Evolutionary conservation across 53 echinoderm and acorn worm species (phyloP).

Genomic region (Astropecten irregularis): DNA sequence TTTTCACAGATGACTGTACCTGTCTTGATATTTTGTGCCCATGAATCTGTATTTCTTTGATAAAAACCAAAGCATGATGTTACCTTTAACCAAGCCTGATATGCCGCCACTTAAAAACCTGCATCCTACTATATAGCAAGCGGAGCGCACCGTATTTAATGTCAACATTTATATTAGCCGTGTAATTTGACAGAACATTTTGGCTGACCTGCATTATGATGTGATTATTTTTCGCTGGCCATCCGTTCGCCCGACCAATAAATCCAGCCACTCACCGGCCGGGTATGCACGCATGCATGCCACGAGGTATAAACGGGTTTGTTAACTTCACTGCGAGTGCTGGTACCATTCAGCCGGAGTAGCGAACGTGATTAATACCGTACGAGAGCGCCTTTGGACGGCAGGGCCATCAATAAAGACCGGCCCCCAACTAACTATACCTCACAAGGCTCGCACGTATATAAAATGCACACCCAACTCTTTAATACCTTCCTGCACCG

Average conservation of each 20-base stretch:
- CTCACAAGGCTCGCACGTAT: slow-evolving; percentile 15
- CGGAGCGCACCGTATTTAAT: slow-evolving; percentile 20
- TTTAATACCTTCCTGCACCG: neutral
- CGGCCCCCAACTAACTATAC: neutral
- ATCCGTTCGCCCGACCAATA: slow-evolving; percentile 37
- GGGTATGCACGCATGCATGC: slow-evolving; percentile 9
- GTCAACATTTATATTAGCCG: slow-evolving; percentile 61
- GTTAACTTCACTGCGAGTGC: no score
- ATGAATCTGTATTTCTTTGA: no score
- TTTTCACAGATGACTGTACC: no score
- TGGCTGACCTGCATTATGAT: slow-evolving; percentile 11
- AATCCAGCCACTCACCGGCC: slow-evolving; percentile 12
- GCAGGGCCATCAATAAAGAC: slow-evolving; percentile 29
- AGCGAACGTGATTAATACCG: slow-evolving; percentile 43
- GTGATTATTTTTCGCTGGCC: slow-evolving; percentile 51
- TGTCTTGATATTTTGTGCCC: no score
- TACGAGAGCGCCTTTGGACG: slow-evolving; percentile 21
- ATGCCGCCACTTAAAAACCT: no score
- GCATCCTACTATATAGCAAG: no score
- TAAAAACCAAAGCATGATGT: no score
- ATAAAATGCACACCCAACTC: no score
- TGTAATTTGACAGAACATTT: slow-evolving; percentile 56
- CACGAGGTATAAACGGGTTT: slow-evolving; percentile 23
- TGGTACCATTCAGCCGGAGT: slow-evolving; percentile 9
- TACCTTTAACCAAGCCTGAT: no score